Base-by-base conservation (phyloP, 2,888 invertebrate species). In the Pyrrhosoma nymphula region DNA sequence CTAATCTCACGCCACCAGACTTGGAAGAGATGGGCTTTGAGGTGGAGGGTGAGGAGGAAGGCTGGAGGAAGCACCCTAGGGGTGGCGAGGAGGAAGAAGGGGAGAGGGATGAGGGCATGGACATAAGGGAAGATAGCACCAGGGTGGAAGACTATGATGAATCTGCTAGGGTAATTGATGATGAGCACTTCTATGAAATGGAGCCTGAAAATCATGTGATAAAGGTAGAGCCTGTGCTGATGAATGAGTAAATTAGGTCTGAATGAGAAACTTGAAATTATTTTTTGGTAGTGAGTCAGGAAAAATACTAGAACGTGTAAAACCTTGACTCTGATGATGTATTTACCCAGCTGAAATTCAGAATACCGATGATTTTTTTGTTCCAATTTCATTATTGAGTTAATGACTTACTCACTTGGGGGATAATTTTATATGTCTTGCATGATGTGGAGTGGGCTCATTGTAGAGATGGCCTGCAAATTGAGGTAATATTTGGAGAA, bases 21-120 rank as follows among this genome's bases (percentile, higher is more conserved):
- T 69, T 95, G 63, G 95, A 95, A 30, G 95, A 95, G 90, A 95
- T 95, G 95, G 95, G 95, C 4, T 95, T 95, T 90, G 95, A 95
- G 39, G 89, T 95, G 26, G 95, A 95, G 56, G 89, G 95, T n/a
- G 90, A 95, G 63, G 95, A 95, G 10, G 95, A 95, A 26, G 95
- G 90, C 60, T 89, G 89, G 63, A 90, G 95, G 88, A 95, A 95
- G n/a, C 69, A 75, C 6, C 93, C 63, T 12, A 93, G 69, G 69
- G 93, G 69, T 4, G 93, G 69, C 0, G 69, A 93, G 69, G 93
- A 93, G 69, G 93, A 93, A 18, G 93, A 69, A 39, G 93, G 69
- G 26, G 93, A 69, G 16, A 93, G 93, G n/a, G 93, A 93, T 26
- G 93, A 93, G 39, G 69, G 63, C 0, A 93, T 93, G 69, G 93